phyloP scores from a whole-genome alignment of 2,113 vertebrate species.

The Aptenodytes forsteri region DNA sequence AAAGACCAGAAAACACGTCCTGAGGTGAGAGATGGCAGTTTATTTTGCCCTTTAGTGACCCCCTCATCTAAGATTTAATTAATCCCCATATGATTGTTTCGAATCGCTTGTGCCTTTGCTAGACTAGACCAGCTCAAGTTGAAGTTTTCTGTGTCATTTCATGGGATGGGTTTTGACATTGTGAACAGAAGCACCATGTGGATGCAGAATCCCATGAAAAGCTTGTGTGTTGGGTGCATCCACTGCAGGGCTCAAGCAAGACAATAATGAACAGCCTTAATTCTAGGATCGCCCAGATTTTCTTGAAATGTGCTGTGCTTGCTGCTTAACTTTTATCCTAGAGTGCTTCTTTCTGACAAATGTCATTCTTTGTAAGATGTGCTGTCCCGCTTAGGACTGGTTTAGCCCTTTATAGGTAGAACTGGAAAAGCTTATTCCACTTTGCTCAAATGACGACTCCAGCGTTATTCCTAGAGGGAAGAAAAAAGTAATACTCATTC shows the following conservation, averaged over 20 bases:
- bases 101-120: not conserved
- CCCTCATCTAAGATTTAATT: not conserved
- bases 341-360: not conserved
- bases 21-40: not conserved
- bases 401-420: not conserved
- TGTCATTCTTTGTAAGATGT: not conserved
- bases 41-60: not conserved
- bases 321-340: not conserved
- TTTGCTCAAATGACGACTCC: not conserved
- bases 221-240: not conserved
- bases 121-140: not conserved
- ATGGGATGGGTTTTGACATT: not conserved
- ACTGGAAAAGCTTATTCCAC: not conserved
- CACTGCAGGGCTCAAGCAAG: rapidly evolving
- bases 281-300: not conserved
- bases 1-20: not conserved
- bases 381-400: not conserved
- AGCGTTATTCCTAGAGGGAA: not conserved
- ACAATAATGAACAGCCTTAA: rapidly evolving
- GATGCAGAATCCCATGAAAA: not conserved
- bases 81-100: not conserved
- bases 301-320: not conserved
- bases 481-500: not conserved
- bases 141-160: not conserved
- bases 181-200: not conserved